Conservation (phyloP, 2,888 invertebrate species). For the Therioaphis trifolii region DNA sequence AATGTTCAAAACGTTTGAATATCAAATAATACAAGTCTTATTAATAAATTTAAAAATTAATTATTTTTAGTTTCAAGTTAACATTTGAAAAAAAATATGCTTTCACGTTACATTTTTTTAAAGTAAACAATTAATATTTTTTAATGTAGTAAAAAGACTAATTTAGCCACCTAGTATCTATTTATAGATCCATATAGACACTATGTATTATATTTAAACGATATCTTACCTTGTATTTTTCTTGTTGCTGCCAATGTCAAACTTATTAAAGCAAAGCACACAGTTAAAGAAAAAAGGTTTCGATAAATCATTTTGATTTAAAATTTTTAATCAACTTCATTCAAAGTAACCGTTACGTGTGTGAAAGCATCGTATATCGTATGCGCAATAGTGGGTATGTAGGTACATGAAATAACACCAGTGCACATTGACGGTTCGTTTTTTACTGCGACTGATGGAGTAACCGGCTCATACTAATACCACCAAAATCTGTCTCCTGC, state of each 20-base stretch:
- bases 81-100: not conserved
- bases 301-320: slow-evolving; percentile 31
- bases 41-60: no score
- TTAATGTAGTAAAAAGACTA: no score
- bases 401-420: slow-evolving; percentile 9
- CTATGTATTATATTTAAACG: not conserved
- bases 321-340: slow-evolving; percentile 4
- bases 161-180: not conserved
- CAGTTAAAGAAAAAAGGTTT: not conserved
- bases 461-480: slow-evolving; percentile 11
- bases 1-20: no score
- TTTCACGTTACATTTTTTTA: not conserved
- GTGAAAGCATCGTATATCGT: slow-evolving; percentile 7
- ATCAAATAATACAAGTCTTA: no score
- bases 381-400: not conserved
- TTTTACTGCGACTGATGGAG: slow-evolving; percentile 55
- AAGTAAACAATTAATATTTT: no score
- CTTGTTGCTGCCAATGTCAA: slow-evolving; percentile 24
- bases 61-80: no score
- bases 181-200: not conserved
- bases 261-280: slow-evolving; percentile 2
- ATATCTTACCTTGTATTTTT: slow-evolving; percentile 40
- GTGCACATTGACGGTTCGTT: slow-evolving; percentile 41
- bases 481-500: slow-evolving; percentile 27
- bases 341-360: slow-evolving; percentile 12